Base-by-base conservation (phyloP, 2,797 vertebrate genomes). In the Pangasius larnaudii region DNA sequence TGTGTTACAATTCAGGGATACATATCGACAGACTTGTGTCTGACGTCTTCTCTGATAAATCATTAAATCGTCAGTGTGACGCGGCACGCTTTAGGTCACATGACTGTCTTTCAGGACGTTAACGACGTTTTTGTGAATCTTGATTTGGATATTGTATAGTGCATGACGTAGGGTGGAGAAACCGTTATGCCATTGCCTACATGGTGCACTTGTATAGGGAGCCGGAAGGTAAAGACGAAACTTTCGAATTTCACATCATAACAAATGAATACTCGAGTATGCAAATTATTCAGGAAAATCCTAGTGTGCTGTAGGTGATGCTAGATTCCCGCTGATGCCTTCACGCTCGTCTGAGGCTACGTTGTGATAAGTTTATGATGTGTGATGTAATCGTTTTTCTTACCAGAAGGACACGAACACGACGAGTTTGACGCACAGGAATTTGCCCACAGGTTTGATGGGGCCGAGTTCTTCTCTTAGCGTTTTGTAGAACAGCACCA, bases 331-430 rank as follows among this genome's bases (percentile, higher is more conserved):
- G 22, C 10, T n/a, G n/a, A 63, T 8, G 10, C 61, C 61, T n/a
- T 13, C 27, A 5, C 27, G 10, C 27, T 33, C 13, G 10, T 30
- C 65, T 16, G 18, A 69, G 65, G 65, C 65, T 36, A 69, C 11
- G 5, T 30, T 11, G 51, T 16, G 14, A 14, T 18, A 9, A 9
- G 4, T 77, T 51, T 53, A 30, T 51, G 27, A 33, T 33, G n/a
- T n/a, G 4, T 53, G 51, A 33, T 22, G n/a, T 33, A 9, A 27
- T 27, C 2, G 3, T 22, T 81, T 42, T 82, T 5, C 95, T 97
- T 96, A 99, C 99, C 98, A 99, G 93, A 99, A 99, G 53, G 98
- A 99, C 90, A 98, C 98, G 88, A 99, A 99, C 88, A 99, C 98
- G 46, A 99, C 98, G 95, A 99, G 96, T 94, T 99, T 99, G 92